Base-by-base conservation (phyloP, 2,888 invertebrate species). In the Drosophila villosipedis region DNA sequence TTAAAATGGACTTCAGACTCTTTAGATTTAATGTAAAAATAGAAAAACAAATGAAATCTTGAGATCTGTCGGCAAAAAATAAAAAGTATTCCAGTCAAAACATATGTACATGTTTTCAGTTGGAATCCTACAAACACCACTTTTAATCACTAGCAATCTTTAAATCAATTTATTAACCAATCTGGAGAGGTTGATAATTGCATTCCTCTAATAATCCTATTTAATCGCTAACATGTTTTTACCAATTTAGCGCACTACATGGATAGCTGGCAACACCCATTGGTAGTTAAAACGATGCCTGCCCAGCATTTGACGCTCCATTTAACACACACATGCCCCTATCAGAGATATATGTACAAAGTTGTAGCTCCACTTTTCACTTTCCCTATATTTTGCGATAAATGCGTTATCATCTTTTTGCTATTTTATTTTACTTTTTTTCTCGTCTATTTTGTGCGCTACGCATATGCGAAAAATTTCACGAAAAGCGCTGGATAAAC, bases 371-470 rank as follows among this genome's bases (percentile, higher is more conserved):
- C 73, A 75, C 73, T 85, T 81, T 88, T 91, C 88, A 88, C 88
- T 88, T 88, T 88, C 88, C 89, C 88, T 90, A 76, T 73, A 67
- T 72, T 75, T 76, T 65, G 75, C 89, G 84, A 85, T 85, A 85
- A 90, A 90, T 82, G 89, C 76, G 82, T 89, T 90, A 90, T 89
- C 90, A 85, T 85, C 60, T 68, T 54, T 31, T 47, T 30, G 16
- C 30, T 39, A 5, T 58, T 30, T 49, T 50, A 50, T 53, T 43
- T 57, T 28, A 35, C 50, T 41, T 66, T 49, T 58, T 62, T 30
- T 43, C 28, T 52, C 7, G 22, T 50, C 39, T 37, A 50, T 47
- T 63, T 55, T 19, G 54, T 64, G 54, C 67, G 55, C 69, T 85
- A 86, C 89, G 90, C 90, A 86, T 71, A 73, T 75, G 81, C 76